Percentiles rank a stretch among this genome's conserved stretches.
These are phyloP conservation scores for Varecia variegata DNA, from an alignment of 2,797 vertebrate species.

Conservation along the genomic window DNA sequence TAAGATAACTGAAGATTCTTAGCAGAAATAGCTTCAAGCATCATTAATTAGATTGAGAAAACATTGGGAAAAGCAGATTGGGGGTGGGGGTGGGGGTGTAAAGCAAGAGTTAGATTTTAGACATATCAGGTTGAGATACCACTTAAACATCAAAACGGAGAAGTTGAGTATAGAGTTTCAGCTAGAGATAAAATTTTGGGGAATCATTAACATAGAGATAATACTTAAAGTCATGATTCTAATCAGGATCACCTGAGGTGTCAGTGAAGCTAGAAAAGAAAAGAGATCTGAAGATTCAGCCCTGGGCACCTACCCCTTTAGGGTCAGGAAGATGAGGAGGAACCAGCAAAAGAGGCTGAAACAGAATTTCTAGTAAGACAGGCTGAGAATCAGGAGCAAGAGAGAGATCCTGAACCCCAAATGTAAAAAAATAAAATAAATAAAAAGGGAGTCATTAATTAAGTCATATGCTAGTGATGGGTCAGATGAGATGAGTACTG, in stretches of 20 bases:
- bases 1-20: not conserved
- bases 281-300: not conserved
- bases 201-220: not conserved
- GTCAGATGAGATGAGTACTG: not conserved
- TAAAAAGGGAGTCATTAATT: slow-evolving; percentile 10
- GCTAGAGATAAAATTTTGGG: not conserved
- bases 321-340: not conserved
- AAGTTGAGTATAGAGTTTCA: not conserved
- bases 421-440: not conserved
- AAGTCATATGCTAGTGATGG: not conserved
- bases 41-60: not conserved
- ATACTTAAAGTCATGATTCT: slow-evolving; percentile 1
- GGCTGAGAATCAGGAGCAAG: not conserved
- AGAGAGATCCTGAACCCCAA: not conserved
- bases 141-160: not conserved
- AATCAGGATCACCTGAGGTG: not conserved
- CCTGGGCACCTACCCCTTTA: not conserved
- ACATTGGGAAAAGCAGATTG: not conserved
- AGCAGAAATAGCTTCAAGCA: not conserved
- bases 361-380: slow-evolving; percentile 1
- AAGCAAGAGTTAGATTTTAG: not conserved
- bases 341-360: not conserved
- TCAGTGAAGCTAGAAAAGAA: not conserved
- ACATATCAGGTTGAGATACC: not conserved
- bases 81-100: not conserved